These are phyloP conservation scores for Onychorhynchus coronatus DNA, from an alignment of 2,113 vertebrate species.

Conservation along the genomic window DNA sequence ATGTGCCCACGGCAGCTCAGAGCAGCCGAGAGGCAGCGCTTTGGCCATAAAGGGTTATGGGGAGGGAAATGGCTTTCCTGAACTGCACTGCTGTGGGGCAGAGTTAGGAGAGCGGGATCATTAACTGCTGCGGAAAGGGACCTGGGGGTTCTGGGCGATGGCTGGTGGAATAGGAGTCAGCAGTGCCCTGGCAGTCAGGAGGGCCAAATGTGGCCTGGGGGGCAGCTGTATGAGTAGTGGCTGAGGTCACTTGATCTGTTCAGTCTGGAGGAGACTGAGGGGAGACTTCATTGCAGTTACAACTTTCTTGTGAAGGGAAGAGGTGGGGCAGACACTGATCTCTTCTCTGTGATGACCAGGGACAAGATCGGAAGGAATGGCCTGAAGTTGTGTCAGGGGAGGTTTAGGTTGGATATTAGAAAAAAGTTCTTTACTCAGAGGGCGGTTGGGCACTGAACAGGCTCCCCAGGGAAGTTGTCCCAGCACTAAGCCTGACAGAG, in stretches of 20 bases:
- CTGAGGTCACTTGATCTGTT: background rate
- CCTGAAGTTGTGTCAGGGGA: background rate
- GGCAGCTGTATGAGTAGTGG: background rate
- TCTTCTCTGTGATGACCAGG: background rate
- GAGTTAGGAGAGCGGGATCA: fast-evolving
- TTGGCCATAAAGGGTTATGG: no score
- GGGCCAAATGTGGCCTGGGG: background rate
- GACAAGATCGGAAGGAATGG: background rate
- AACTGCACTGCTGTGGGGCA: no score
- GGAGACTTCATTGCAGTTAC: background rate
- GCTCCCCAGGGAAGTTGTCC: background rate
- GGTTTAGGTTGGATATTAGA: background rate
- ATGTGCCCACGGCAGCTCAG: background rate
- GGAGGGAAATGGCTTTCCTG: background rate
- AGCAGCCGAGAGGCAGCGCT: no score
- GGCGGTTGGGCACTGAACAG: background rate
- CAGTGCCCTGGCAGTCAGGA: background rate
- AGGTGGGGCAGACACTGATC: background rate
- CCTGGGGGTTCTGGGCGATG: background rate
- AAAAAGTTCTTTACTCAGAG: background rate
- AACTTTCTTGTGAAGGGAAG: background rate
- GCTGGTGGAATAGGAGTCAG: background rate
- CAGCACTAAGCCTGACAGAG: background rate
- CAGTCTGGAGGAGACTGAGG: background rate
- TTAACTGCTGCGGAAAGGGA: background rate